A percentile compares a stretch with the other conserved stretches of the same genome.
These are phyloP conservation scores for Pteropus alecto DNA, from an alignment of 2,113 vertebrate species.

Conservation along the genomic window DNA sequence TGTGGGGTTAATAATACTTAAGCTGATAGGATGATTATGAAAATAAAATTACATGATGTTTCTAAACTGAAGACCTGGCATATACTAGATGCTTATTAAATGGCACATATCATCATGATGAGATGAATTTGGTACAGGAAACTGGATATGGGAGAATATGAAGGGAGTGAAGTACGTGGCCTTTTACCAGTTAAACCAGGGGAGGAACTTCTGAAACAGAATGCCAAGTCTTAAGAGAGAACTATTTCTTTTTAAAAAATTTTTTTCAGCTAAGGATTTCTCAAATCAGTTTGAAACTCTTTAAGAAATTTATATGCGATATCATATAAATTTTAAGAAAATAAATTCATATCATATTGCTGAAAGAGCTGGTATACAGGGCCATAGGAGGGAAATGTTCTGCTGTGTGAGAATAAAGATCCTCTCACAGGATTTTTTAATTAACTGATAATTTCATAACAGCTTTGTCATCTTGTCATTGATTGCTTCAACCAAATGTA, in stretches of 20 bases:
- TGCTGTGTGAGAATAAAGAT: slow-evolving; percentile 67
- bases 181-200: background rate
- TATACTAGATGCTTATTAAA: background rate
- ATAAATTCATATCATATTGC: slow-evolving; percentile 20
- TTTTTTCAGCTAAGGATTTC: slow-evolving; percentile 40
- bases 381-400: slow-evolving; percentile 2
- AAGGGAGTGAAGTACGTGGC: background rate
- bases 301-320: slow-evolving; percentile 41
- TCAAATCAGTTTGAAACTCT: background rate
- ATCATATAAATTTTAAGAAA: slow-evolving; percentile 37
- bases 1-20: background rate
- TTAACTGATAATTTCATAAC: slow-evolving; percentile 78
- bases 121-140: background rate
- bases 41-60: background rate
- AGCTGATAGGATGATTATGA: background rate
- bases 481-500: slow-evolving; percentile 66
- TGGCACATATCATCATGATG: background rate
- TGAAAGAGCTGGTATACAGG: slow-evolving; percentile 44
- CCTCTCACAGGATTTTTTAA: slow-evolving; percentile 67
- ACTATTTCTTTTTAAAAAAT: background rate
- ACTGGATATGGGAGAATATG: background rate
- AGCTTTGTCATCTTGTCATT: slow-evolving; percentile 77
- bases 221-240: background rate
- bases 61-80: background rate
- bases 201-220: background rate